These are phyloP conservation scores for Galeopsomyia nigrocyanea DNA, from an alignment of 2,888 invertebrate species.

Conservation along the genomic window DNA sequence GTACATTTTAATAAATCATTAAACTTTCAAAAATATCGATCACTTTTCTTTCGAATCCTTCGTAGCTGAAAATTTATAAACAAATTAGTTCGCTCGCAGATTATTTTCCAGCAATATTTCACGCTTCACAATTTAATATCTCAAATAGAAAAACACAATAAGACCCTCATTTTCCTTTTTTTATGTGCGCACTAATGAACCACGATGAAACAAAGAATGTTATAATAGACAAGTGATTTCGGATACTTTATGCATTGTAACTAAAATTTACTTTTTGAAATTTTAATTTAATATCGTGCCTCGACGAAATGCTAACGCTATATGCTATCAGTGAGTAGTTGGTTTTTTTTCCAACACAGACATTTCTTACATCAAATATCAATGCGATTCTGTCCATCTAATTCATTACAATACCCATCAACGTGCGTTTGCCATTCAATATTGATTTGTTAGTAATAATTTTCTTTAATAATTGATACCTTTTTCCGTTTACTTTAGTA, in stretches of 20 bases:
- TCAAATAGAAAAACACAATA: too few relatives aligned
- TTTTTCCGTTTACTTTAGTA: constrained; percentile 60
- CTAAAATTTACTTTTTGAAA: constrained; percentile 8
- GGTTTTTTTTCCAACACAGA: constrained; percentile 43
- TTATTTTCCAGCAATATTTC: constrained; percentile 21
- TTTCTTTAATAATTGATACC: constrained; percentile 52
- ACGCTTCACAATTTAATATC: too few relatives aligned
- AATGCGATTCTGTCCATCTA: constrained; percentile 61
- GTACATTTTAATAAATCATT: constrained; percentile 64
- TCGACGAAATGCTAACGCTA: constrained; percentile 28
- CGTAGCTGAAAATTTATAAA: constrained; percentile 48
- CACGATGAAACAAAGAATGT: constrained; percentile 18
- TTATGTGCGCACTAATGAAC: not conserved
- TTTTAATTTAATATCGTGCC: constrained; percentile 2
- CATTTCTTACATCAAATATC: constrained; percentile 58
- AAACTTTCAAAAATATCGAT: constrained; percentile 62
- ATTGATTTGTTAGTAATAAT: constrained; percentile 60
- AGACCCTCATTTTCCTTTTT: too few relatives aligned
- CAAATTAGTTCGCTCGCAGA: constrained; percentile 12
- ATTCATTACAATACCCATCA: constrained; percentile 63
- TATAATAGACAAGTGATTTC: too few relatives aligned
- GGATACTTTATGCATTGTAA: too few relatives aligned
- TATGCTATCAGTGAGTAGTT: constrained; percentile 49
- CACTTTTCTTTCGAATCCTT: constrained; percentile 57
- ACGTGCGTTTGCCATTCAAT: constrained; percentile 61